phyloP scores from a whole-genome alignment of 2,888 invertebrate species.

The Cheilosia pagana region DNA sequence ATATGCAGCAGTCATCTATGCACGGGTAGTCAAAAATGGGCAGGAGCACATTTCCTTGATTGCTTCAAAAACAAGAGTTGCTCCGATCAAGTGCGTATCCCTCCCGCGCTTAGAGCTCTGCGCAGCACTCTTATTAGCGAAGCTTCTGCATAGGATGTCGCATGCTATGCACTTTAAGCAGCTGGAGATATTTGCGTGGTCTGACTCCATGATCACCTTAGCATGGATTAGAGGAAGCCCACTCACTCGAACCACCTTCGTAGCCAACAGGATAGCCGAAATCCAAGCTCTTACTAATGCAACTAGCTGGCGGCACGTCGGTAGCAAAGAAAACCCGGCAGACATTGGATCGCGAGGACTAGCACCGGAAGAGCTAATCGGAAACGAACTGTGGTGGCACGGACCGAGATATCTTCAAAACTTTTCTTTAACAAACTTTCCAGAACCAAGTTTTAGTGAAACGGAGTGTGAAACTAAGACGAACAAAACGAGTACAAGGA shows the following conservation, averaged over 20 bases:
- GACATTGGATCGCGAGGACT: constrained; percentile 24
- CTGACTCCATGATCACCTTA: no score
- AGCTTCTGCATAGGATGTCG: not conserved
- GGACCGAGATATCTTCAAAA: not conserved
- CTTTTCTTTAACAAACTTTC: not conserved
- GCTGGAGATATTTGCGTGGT: not conserved
- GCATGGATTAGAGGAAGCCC: constrained; percentile 6
- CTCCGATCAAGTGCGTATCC: not conserved
- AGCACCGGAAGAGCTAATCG: constrained; percentile 10
- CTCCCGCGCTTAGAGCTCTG: constrained; percentile 1
- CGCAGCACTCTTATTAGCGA: constrained; percentile 5
- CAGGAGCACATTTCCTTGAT: not conserved
- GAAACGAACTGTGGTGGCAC: not conserved
- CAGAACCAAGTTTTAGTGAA: not conserved
- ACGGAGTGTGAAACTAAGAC: not conserved
- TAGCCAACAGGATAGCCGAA: not conserved
- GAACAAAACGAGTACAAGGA: not conserved
- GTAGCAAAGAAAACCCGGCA: constrained; percentile 15
- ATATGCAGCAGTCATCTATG: constrained; percentile 2
- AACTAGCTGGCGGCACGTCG: constrained; percentile 4
- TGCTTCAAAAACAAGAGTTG: constrained; percentile 1
- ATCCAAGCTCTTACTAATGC: not conserved
- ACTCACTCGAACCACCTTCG: not conserved
- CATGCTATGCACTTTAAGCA: not conserved
- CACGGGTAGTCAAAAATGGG: not conserved